Evolutionary conservation across 2,888 invertebrate species (phyloP), one percentile per base, ranked within the genome.

Genomic region (Noctua pronuba): DNA sequence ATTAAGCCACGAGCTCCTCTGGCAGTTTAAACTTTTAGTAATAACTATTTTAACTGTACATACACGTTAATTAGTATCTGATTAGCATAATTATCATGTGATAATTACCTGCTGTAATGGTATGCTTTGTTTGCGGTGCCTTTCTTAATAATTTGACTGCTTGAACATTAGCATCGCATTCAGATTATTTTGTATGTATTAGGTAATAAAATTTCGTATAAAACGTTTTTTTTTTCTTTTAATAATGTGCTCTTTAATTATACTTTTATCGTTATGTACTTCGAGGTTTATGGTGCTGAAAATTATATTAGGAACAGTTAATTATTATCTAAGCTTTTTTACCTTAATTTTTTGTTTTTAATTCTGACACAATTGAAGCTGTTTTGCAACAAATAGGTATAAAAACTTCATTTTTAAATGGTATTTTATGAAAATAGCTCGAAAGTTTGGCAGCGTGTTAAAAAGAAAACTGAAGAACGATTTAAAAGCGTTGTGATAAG

Each of bases 1-100:
- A n/a, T n/a, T n/a, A n/a, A n/a, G n/a, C n/a, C n/a, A n/a, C n/a
- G n/a, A n/a, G n/a, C n/a, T n/a, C n/a, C n/a, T n/a, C n/a, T n/a
- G n/a, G n/a, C 16, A 62, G 74, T 76, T 68, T 52, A 71, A 68
- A 62, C 38, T 46, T 73, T 71, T 10, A 41, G 38, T 73, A 77
- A 75, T 71, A 74, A 84, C 35, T 24, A 70, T 75, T 71, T 72
- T 70, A 79, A 77, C 73, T 69, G 68, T 78, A 65, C 69, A 16
- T 49, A 58, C 49, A 44, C 69, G 79, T 69, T 86, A 82, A 89
- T 86, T 79, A 88, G 77, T 69, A 62, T 55, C 70, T 89, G 35
- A 79, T 84, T 80, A 73, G 64, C 75, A 78, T 83, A 77, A 74
- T 78, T 64, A 74, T 65, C 60, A 79, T 69, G 66, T 83, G 83